Conservation (phyloP, 2,113 vertebrate genomes). For the Castor canadensis region DNA sequence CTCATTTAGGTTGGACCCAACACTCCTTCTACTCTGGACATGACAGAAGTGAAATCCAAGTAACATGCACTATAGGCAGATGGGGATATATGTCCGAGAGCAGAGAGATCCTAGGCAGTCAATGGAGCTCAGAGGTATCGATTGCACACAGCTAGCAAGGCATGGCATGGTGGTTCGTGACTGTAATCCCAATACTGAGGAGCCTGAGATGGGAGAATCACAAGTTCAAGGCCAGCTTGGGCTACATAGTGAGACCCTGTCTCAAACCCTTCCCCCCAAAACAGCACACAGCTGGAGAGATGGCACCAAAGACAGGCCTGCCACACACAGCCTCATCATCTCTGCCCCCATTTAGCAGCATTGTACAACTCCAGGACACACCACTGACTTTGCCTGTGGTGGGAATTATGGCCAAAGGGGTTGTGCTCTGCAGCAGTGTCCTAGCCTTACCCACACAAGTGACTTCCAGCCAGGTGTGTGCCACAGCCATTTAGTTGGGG, state of each 20-base stretch:
- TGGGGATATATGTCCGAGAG: background rate
- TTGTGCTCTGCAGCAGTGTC: background rate
- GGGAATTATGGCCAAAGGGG: background rate
- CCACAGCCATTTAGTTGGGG: background rate
- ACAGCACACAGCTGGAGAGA: background rate
- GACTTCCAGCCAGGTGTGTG: background rate
- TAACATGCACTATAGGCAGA: background rate
- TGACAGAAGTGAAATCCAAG: background rate
- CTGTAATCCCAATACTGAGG: too few species aligned
- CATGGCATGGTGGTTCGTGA: too few species aligned
- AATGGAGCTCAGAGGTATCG: background rate
- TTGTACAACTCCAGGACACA: background rate
- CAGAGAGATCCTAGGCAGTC: background rate
- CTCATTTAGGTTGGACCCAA: background rate
- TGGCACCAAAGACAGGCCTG: background rate
- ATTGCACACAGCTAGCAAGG: background rate
- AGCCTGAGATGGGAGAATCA: too few species aligned
- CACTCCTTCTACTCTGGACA: background rate
- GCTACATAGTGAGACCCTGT: too few species aligned
- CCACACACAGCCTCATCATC: background rate
- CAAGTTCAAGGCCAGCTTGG: too few species aligned
- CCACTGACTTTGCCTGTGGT: background rate
- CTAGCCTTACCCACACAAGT: background rate
- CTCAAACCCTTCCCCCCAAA: too few species aligned
- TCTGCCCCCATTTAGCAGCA: accelerated